Evolutionary conservation across 2,888 invertebrate genomes (phyloP), one percentile per base, ranked within the genome.

Genomic region (Folsomia manolachei): DNA sequence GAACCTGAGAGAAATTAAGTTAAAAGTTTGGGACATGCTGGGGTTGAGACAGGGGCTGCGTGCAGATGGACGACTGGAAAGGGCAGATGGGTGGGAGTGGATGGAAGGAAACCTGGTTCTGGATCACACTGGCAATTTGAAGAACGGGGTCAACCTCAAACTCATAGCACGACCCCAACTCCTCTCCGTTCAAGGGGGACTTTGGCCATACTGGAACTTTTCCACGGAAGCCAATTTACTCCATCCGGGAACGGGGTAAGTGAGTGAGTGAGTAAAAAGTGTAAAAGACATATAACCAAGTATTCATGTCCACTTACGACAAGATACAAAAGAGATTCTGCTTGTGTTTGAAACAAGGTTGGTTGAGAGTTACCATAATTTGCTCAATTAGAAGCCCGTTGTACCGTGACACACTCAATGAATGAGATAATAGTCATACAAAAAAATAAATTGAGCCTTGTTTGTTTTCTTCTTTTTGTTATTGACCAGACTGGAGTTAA

Each of bases 231-330:
- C 69, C 21, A 67, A 76, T 73, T 75, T 81, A 19, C 65, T 75
- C 63, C 80, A 81, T 72, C 73, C 77, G 71, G 79, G 76, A 75
- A 81, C 80, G 76, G 78, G 78, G 80, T 81, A 77, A 79, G 79
- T 56, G 14, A 39, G 14, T 9, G 14, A 39, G 21, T 64, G 23
- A 18, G 56, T 27, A n/a, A 21, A 19, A n/a, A n/a, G n/a, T n/a
- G n/a, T n/a, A n/a, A n/a, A n/a, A n/a, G n/a, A n/a, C n/a, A n/a
- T n/a, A n/a, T n/a, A n/a, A n/a, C n/a, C n/a, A n/a, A n/a, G n/a
- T 52, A 63, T 60, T 25, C 27, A 62, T 62, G 51, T 9, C 27
- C 65, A 18, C n/a, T 27, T 65, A 7, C n/a, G 2, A 9, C 39
- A 53, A 39, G 51, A 21, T 1, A 66, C 14, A 66, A n/a, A 53